These are phyloP conservation scores for Pachyuromys duprasi DNA, from an alignment of 2,797 vertebrate genomes.

Conservation along the genomic window DNA sequence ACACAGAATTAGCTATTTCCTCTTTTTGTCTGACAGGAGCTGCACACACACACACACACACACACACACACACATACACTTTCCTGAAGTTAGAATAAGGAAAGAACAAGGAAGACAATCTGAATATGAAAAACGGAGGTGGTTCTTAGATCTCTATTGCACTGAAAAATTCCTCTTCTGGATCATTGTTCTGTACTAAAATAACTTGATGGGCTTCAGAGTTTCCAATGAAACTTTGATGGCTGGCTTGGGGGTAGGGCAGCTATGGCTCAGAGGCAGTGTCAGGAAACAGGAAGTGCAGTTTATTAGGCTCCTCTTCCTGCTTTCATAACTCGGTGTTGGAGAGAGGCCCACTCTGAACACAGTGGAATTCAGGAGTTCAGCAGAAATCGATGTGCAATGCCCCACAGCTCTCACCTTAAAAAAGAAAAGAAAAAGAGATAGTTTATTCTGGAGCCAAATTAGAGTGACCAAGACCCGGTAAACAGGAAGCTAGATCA, in stretches of 20 bases:
- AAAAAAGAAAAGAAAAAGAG: not conserved
- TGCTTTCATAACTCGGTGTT: not conserved
- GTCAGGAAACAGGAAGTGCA: not conserved
- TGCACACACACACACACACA: accelerated
- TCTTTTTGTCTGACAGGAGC: not conserved
- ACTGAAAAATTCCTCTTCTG: not conserved
- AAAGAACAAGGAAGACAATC: not conserved
- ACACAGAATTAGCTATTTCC: not conserved
- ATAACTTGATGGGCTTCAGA: not conserved
- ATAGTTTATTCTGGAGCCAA: not conserved
- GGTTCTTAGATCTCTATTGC: not conserved
- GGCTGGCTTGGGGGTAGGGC: no score
- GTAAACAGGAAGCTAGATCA: not conserved
- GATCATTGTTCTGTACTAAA: not conserved
- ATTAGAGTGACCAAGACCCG: not conserved
- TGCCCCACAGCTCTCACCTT: not conserved
- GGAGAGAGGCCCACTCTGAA: not conserved
- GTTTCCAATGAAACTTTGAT: not conserved
- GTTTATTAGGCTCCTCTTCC: not conserved
- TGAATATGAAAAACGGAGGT: not conserved
- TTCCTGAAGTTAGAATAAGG: not conserved
- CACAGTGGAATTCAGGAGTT: not conserved
- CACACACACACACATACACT: not conserved
- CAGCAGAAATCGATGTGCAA: not conserved
- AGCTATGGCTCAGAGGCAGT: not conserved